phyloP scores from a whole-genome alignment of 2,113 vertebrate genomes.

The Chelonoidis abingdonii region DNA sequence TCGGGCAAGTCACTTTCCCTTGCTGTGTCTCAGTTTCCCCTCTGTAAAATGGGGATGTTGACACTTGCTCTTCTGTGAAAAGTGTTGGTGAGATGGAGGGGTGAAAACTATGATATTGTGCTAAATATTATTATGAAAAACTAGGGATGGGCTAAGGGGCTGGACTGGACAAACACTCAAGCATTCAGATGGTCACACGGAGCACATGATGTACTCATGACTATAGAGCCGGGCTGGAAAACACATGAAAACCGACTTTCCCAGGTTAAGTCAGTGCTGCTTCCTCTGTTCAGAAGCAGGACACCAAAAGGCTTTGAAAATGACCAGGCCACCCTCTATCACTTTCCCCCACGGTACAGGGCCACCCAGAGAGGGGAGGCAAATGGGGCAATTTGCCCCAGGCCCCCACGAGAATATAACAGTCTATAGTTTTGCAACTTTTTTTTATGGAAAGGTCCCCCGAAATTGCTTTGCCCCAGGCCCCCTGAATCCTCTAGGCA shows the following conservation, averaged over 20 bases:
- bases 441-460: too few species aligned
- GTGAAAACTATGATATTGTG: not conserved
- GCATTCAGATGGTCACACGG: not conserved
- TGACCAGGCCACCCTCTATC: not conserved
- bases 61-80: not conserved
- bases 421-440: too few species aligned
- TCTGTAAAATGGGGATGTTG: not conserved
- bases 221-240: not conserved
- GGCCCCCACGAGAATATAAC: too few species aligned
- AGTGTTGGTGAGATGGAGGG: not conserved
- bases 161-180: not conserved
- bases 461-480: too few species aligned
- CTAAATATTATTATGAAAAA: too few species aligned
- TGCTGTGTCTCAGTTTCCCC: not conserved
- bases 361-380: too few species aligned
- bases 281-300: not conserved
- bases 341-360: not conserved
- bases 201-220: too few species aligned
- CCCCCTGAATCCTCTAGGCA: too few species aligned
- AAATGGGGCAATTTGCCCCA: too few species aligned
- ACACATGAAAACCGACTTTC: not conserved
- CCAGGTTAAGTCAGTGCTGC: not conserved
- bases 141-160: not conserved
- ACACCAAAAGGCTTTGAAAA: not conserved
- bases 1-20: not conserved